These are phyloP conservation scores for Cryptocheilus praepositus DNA, from an alignment of 2,888 invertebrate species.

Conservation along the genomic window DNA sequence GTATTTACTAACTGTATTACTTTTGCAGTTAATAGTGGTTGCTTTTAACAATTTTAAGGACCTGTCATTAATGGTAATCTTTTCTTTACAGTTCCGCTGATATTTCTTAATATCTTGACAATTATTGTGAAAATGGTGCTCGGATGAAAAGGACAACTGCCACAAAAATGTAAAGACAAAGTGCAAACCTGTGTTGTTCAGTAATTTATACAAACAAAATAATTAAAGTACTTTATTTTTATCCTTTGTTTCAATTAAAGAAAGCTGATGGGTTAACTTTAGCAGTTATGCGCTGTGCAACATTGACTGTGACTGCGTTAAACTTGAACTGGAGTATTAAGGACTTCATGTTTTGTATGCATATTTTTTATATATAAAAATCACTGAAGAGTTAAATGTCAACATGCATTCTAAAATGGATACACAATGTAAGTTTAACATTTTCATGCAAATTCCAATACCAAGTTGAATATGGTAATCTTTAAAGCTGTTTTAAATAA, in stretches of 20 bases:
- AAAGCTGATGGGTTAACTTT: no score
- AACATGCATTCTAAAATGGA: no score
- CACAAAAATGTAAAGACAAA: conserved; percentile 21
- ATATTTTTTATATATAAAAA: no score
- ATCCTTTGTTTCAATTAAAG: background rate
- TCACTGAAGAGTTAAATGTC: no score
- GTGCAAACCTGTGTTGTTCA: conserved; percentile 33
- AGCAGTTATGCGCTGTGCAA: no score
- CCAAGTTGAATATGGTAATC: no score
- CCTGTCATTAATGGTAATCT: conserved; percentile 26
- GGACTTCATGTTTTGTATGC: no score
- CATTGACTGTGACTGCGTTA: no score
- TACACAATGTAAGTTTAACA: no score
- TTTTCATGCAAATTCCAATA: no score
- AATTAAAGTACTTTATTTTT: background rate
- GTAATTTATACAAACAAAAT: conserved; percentile 26
- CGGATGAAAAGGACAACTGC: conserved; percentile 78
- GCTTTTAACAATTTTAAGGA: background rate
- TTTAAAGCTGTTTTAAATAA: no score
- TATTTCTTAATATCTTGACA: conserved; percentile 90
- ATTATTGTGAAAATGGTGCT: conserved; percentile 92
- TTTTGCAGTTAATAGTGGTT: background rate
- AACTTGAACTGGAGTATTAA: no score
- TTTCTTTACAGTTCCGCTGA: conserved; percentile 92
- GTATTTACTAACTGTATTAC: conserved; percentile 66